phyloP scores from a whole-genome alignment of 2,797 vertebrate species.

The Pogoniulus pusillus region DNA sequence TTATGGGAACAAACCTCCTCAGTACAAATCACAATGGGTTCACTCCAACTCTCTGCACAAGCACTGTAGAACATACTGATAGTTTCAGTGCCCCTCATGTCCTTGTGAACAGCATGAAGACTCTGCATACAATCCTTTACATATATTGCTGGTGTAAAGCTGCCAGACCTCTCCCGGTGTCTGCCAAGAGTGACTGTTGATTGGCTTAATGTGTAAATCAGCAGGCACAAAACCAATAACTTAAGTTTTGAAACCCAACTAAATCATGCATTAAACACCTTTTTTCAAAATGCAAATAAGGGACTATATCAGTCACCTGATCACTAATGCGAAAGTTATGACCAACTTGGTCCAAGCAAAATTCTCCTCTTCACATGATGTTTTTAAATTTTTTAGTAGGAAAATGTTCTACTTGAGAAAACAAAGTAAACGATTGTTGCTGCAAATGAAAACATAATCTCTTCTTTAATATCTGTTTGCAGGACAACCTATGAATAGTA shows the following conservation, averaged over 20 bases:
- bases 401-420: neutral
- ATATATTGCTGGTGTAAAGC: neutral
- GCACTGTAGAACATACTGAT: neutral
- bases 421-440: neutral
- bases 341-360: neutral
- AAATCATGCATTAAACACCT: neutral
- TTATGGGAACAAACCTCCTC: neutral
- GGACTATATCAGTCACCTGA: neutral
- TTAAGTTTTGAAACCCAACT: neutral
- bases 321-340: neutral
- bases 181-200: neutral
- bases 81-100: neutral
- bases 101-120: neutral
- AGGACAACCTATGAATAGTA: neutral
- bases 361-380: neutral
- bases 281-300: neutral
- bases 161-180: neutral
- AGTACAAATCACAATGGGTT: fast-evolving
- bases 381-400: neutral
- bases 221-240: neutral
- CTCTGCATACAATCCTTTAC: neutral
- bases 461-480: neutral
- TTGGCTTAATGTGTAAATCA: neutral
- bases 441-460: neutral
- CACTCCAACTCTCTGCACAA: neutral